Evolutionary conservation across 2,888 invertebrate species (phyloP).

Genomic region (Spodoptera exigua): DNA sequence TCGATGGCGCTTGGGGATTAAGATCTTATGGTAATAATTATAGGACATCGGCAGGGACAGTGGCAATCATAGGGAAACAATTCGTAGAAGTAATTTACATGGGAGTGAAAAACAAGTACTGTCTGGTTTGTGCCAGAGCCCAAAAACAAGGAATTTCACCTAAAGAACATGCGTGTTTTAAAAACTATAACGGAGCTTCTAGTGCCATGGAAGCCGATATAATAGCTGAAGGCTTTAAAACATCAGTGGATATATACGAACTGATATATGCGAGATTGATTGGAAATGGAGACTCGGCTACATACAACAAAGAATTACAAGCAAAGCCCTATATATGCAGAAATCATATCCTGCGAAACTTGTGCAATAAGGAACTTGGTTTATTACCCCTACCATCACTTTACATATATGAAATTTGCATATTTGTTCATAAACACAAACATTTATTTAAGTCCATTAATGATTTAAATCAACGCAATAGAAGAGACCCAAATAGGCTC

Average conservation of each 20-base stretch:
- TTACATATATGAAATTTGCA: too few species aligned
- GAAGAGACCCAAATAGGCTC: too few species aligned
- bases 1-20: constrained; percentile 39
- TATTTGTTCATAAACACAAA: too few species aligned
- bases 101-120: constrained; percentile 44
- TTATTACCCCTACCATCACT: too few species aligned
- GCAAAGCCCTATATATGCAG: constrained; percentile 16
- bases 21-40: constrained; percentile 43
- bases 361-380: too few species aligned
- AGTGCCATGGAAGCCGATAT: constrained; percentile 22
- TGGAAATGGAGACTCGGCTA: constrained; percentile 15
- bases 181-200: constrained; percentile 9
- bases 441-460: too few species aligned
- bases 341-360: constrained; percentile 13
- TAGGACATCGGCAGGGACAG: constrained; percentile 41
- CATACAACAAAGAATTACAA: constrained; percentile 10
- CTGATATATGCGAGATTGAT: constrained; percentile 16
- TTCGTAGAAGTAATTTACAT: constrained; percentile 33
- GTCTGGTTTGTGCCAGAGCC: constrained; percentile 24
- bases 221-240: too few species aligned
- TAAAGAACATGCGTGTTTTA: constrained; percentile 6
- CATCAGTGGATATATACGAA: constrained; percentile 12
- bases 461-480: too few species aligned
- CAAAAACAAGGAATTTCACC: constrained; percentile 2
- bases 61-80: constrained; percentile 38